Evolutionary conservation across 2,888 invertebrate genomes (phyloP).

Genomic region (Teleiodes luculella): DNA sequence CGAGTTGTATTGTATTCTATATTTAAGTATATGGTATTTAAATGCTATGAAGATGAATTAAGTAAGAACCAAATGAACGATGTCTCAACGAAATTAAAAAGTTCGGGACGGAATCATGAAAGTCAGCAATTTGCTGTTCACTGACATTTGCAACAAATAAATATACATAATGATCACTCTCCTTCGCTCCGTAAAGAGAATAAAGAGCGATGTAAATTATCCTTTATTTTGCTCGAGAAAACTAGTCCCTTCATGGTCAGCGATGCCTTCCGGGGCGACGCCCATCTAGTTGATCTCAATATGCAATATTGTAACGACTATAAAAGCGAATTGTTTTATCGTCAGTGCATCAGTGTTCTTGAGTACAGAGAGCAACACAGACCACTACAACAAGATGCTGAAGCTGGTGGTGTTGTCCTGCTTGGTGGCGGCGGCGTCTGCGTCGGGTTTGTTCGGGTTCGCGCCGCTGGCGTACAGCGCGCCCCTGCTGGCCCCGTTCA

Average conservation of each 20-base stretch:
- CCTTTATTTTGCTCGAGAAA: constrained; percentile 45
- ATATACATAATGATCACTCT: constrained; percentile 11
- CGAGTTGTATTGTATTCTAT: too few species aligned
- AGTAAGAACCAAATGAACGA: too few species aligned
- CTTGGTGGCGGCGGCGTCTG: constrained; percentile 77
- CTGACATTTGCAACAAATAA: constrained; percentile 11
- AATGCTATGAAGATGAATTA: too few species aligned
- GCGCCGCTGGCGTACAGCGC: constrained; percentile 27
- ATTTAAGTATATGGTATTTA: too few species aligned
- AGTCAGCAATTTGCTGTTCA: background rate
- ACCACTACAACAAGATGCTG: constrained; percentile 65
- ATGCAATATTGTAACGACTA: constrained; percentile 54
- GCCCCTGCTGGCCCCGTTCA: constrained; percentile 38
- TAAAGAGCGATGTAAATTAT: constrained; percentile 31
- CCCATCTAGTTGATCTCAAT: constrained; percentile 36
- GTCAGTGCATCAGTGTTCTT: constrained; percentile 56
- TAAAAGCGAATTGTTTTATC: constrained; percentile 42
- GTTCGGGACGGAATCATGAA: too few species aligned
- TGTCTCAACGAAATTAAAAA: too few species aligned
- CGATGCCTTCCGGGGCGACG: constrained; percentile 52
- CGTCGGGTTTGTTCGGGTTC: constrained; percentile 29
- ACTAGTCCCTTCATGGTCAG: constrained; percentile 58
- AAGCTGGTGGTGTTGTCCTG: constrained; percentile 81
- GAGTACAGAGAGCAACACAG: constrained; percentile 58
- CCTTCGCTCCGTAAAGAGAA: constrained; percentile 23